These are phyloP conservation scores for Pemphigus obesinymphae DNA, from an alignment of 1,140 invertebrate genomes.

Conservation along the genomic window DNA sequence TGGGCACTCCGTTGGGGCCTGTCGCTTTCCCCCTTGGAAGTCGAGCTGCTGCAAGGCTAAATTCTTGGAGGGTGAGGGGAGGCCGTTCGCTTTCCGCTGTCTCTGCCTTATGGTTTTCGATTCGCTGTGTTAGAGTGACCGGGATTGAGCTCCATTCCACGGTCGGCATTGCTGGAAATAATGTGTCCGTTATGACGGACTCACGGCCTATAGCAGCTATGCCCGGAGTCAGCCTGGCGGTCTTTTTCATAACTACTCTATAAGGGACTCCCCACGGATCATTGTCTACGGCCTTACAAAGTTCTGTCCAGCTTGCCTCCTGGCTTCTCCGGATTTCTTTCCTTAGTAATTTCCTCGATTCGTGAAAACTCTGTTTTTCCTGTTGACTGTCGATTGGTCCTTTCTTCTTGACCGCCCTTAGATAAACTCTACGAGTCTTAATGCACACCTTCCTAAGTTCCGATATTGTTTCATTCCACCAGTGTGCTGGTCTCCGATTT, in stretches of 20 bases:
- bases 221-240: neutral
- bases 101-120: too few relatives aligned
- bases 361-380: too few relatives aligned
- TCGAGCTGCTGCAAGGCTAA: too few relatives aligned
- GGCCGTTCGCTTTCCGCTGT: too few relatives aligned
- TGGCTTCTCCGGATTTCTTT: neutral
- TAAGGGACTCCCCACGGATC: constrained; percentile 17
- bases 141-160: too few relatives aligned
- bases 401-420: neutral
- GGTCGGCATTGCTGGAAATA: neutral
- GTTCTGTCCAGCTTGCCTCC: neutral
- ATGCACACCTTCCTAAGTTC: neutral
- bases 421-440: neutral
- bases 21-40: too few relatives aligned
- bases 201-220: neutral
- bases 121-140: too few relatives aligned
- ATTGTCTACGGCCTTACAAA: neutral
- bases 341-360: neutral
- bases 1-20: too few relatives aligned
- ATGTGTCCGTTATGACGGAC: neutral
- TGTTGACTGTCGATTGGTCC: neutral
- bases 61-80: too few relatives aligned
- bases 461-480: neutral
- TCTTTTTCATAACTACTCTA: neutral
- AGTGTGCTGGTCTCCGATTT: neutral